Evolutionary conservation across 2,113 vertebrate genomes (phyloP), one percentile per base, ranked within the genome.

Genomic region (Hystrix brachyura): DNA sequence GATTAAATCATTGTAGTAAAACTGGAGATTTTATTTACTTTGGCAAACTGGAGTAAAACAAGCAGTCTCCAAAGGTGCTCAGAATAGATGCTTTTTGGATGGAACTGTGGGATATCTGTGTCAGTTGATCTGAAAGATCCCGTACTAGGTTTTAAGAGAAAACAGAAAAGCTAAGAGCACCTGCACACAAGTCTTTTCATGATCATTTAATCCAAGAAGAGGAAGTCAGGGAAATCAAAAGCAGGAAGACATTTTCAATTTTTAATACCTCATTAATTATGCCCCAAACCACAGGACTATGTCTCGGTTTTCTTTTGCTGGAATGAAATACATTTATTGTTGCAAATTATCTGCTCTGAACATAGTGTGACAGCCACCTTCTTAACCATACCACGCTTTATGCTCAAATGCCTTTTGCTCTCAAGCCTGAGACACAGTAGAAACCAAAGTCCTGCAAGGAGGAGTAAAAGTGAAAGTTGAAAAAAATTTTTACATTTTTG

Each of bases 21-120:
- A 89, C 12, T 25, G 51, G 46, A 84, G 94, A 53, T 59, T 81
- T 51, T 80, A 6, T 90, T 93, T 95, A 86, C 15, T 81, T 93
- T 90, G 72, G 64, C 80, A 93, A 67, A 81, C 21, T 57, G 59
- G 21, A 29, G 55, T 32, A 55, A 89, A 92, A 83, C 51, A 76
- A 86, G 74, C 32, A 59, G 25, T 59, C 59, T 74, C 76, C 94
- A 62, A 74, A 93, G 76, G 43, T 57, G 25, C 34, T 71, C 32
- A 71, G 55, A 79, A 94, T 72, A 79, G 59, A 57, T 67, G 27
- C 17, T 86, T 85, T 79, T 48, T 86, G 51, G 72, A 59, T 27
- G 38, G 53, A 88, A 84, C 60, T 13, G 67, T 60, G 27, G 53
- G 60, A 82, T 27, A 78, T 89, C 67, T 90, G 71, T 74, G 74